Evolutionary conservation across 2,113 vertebrate species (phyloP).

Genomic region (Serinus canaria): DNA sequence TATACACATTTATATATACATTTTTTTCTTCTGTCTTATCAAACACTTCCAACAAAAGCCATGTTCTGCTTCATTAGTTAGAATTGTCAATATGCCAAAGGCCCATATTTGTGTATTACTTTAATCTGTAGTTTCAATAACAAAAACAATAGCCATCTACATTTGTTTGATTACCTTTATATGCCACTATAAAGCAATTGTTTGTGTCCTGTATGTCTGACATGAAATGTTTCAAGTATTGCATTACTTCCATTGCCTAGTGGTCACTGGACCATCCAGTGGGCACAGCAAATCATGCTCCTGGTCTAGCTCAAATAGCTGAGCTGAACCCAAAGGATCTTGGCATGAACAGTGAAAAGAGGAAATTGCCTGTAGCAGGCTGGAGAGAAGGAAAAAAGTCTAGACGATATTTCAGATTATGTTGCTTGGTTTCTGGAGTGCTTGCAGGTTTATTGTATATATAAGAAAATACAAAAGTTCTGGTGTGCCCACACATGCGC

Average conservation of each 20-base stretch:
- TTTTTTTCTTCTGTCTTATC: neutral
- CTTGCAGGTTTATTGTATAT: neutral
- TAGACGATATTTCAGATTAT: neutral
- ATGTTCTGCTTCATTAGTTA: slow-evolving; percentile 12
- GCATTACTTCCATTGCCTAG: neutral
- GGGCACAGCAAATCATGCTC: neutral
- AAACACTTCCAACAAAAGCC: neutral
- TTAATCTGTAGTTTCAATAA: slow-evolving; percentile 31
- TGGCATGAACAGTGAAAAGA: neutral
- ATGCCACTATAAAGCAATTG: neutral
- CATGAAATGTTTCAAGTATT: neutral
- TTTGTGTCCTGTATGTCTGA: neutral
- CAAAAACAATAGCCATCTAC: slow-evolving; percentile 54
- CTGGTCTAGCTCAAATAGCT: neutral
- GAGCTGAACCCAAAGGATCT: neutral
- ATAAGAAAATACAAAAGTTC: neutral
- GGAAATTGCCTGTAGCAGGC: neutral
- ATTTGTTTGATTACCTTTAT: slow-evolving; percentile 38
- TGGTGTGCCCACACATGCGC: accelerated
- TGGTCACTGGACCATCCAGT: neutral
- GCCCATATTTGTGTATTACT: slow-evolving; percentile 22
- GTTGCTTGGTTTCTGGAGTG: neutral
- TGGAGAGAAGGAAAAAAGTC: neutral
- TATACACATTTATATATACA: neutral
- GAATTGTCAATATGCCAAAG: slow-evolving; percentile 40